These are phyloP conservation scores for Sapayoa aenigma DNA, from an alignment of 2,113 vertebrate species.

Conservation along the genomic window DNA sequence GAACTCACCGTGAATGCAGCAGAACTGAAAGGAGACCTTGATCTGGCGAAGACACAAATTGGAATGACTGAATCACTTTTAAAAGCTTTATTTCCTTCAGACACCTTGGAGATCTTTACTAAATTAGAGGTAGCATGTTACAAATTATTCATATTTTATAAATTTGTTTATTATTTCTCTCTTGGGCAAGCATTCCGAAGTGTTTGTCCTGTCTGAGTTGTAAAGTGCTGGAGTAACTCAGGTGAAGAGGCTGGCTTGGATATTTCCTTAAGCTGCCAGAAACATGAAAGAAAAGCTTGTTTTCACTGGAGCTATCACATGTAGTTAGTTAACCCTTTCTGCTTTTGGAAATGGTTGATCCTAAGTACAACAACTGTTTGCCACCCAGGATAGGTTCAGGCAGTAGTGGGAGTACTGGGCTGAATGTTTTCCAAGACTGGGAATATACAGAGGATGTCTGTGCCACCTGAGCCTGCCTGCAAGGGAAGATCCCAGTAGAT, in stretches of 20 bases:
- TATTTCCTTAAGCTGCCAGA: not conserved
- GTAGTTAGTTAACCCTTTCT: not conserved
- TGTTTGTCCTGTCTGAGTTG: not conserved
- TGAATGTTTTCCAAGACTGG: not conserved
- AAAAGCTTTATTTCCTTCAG: constrained; percentile 75
- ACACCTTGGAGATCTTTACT: constrained; percentile 78
- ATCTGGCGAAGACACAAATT: constrained; percentile 76
- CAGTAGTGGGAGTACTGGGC: not conserved
- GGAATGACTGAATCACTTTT: constrained; percentile 77
- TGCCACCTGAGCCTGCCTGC: not conserved
- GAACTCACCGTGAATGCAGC: constrained; percentile 31
- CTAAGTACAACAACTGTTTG: not conserved
- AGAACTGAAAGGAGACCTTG: constrained; percentile 70
- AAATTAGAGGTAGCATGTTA: constrained; percentile 73
- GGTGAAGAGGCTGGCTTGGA: not conserved
- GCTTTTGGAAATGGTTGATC: not conserved
- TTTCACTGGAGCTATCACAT: not conserved
- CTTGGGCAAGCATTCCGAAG: not conserved
- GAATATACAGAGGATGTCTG: not conserved
- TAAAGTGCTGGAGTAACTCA: not conserved
- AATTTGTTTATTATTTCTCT: not conserved
- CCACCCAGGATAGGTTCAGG: not conserved
- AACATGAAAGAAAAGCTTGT: not conserved
- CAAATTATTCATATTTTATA: not conserved
- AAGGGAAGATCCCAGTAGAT: not conserved